These are phyloP conservation scores for Irena cyanogastra DNA, from an alignment of 2,113 vertebrate genomes.

Conservation along the genomic window DNA sequence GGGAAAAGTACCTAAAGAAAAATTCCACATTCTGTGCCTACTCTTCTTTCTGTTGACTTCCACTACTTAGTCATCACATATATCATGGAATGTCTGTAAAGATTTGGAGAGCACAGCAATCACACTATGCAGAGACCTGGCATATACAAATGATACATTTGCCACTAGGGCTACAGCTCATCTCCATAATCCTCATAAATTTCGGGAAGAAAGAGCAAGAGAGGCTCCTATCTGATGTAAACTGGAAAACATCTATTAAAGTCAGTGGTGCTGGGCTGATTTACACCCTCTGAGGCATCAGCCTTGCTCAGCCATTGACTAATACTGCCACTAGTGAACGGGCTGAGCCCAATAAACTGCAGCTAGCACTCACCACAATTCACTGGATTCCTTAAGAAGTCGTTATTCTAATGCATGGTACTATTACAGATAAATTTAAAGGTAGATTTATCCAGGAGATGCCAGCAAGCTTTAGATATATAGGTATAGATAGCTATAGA, in stretches of 20 bases:
- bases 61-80: background rate
- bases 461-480: background rate
- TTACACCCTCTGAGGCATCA: background rate
- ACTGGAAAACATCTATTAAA: slow-evolving; percentile 3
- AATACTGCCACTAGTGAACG: background rate
- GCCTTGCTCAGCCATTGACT: background rate
- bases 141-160: slow-evolving; percentile 69
- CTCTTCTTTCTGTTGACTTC: background rate
- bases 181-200: slow-evolving; percentile 71
- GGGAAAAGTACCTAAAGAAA: background rate
- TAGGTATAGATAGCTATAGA: background rate
- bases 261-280: background rate
- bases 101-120: slow-evolving; percentile 31
- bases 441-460: background rate
- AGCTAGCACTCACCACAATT: background rate
- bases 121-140: slow-evolving; percentile 10
- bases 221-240: background rate
- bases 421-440: background rate
- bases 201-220: slow-evolving; percentile 47
- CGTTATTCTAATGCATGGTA: background rate
- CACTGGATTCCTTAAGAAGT: background rate
- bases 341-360: background rate
- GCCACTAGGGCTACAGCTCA: slow-evolving; percentile 30
- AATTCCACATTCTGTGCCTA: background rate
- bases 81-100: slow-evolving; percentile 42